Evolutionary conservation across 2,797 vertebrate species (phyloP).

Genomic region (Cynopterus sphinx): DNA sequence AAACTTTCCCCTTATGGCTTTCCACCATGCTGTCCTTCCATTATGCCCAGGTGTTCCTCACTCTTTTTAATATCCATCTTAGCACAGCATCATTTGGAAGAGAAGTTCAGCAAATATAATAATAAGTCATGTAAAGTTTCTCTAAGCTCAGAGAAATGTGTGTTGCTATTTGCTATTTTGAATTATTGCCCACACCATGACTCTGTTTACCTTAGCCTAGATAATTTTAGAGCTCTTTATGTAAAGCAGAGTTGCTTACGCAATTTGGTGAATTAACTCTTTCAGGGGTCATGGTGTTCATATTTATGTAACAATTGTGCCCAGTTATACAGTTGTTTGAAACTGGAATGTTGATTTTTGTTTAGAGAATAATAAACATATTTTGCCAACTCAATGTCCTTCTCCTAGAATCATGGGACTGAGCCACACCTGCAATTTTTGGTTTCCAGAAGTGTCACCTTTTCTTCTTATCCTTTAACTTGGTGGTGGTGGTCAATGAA

Average conservation of each 20-base stretch:
- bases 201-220: not conserved
- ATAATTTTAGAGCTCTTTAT: constrained; percentile 13
- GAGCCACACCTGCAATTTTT: not conserved
- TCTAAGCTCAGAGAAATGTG: not conserved
- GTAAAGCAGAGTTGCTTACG: not conserved
- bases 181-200: not conserved
- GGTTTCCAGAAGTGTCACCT: not conserved
- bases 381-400: not conserved
- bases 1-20: not conserved
- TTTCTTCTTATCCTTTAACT: not conserved
- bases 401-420: not conserved
- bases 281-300: not conserved
- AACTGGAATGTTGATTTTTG: not conserved
- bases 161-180: not conserved
- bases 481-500: not conserved
- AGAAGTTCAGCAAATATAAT: not conserved
- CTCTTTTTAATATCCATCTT: not conserved
- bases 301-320: not conserved
- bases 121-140: not conserved
- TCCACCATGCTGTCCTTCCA: not conserved
- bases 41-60: not conserved
- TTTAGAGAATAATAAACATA: not conserved
- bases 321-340: not conserved
- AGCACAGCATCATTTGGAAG: not conserved
- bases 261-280: not conserved